Evolutionary conservation across 2,113 vertebrate species (phyloP).

Genomic region (Pachycephala philippinensis): DNA sequence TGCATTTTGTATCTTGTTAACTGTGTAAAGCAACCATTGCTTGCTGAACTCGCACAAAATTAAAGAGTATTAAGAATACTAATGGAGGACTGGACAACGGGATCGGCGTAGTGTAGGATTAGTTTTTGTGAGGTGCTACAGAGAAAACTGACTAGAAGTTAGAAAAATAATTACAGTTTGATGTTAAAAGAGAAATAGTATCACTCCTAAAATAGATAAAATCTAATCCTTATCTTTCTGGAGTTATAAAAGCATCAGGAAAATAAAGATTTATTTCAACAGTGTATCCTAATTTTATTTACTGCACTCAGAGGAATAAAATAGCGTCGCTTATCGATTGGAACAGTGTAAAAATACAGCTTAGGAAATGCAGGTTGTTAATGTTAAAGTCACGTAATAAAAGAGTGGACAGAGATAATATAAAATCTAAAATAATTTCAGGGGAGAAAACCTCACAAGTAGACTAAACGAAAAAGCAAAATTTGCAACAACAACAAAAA

Average conservation of each 20-base stretch:
- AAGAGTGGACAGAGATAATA: neutral
- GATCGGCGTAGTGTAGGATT: neutral
- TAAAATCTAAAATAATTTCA: neutral
- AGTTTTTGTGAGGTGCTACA: neutral
- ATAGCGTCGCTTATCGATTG: rapidly evolving
- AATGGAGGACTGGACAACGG: neutral
- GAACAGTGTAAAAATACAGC: neutral
- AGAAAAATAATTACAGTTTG: neutral
- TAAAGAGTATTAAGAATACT: neutral
- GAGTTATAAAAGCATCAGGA: neutral
- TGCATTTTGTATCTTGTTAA: neutral
- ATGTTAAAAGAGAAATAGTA: neutral
- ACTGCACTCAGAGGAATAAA: neutral
- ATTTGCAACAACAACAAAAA: neutral
- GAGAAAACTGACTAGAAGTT: neutral
- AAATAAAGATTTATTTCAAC: neutral
- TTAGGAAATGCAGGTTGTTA: neutral
- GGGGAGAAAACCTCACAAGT: neutral
- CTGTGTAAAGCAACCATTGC: neutral
- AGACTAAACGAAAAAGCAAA: neutral
- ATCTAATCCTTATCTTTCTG: neutral
- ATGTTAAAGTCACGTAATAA: neutral
- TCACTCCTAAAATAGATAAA: neutral
- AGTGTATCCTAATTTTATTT: neutral
- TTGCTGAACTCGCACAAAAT: neutral